Evolutionary conservation across 2,797 vertebrate genomes (phyloP).

Genomic region (Aplochiton taeniatus): DNA sequence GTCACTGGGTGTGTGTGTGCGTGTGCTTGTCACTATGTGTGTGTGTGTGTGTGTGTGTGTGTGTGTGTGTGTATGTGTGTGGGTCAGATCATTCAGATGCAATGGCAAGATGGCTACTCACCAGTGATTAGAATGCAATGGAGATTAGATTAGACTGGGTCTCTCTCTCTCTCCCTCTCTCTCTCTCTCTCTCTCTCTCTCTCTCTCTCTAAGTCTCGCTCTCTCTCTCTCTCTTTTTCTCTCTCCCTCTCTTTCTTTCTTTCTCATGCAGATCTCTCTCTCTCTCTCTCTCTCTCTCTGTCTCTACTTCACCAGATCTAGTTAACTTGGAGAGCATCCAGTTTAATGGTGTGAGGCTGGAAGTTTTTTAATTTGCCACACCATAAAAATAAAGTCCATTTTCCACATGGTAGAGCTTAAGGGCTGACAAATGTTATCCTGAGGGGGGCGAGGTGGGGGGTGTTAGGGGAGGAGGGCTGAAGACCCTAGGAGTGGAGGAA

Average conservation of each 20-base stretch:
- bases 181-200: neutral
- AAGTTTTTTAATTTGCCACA: slow-evolving; percentile 70
- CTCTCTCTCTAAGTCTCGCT: slow-evolving; percentile 7
- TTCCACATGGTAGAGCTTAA: slow-evolving; percentile 64
- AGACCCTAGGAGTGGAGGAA: slow-evolving; percentile 21
- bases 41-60: neutral
- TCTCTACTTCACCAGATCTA: slow-evolving; percentile 26
- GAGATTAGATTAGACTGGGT: too few relatives aligned
- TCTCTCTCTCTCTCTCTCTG: slow-evolving; percentile 13
- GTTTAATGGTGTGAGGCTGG: slow-evolving; percentile 59
- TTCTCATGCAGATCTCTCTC: slow-evolving; percentile 6
- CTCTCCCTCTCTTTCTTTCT: slow-evolving; percentile 12
- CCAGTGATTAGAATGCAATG: too few relatives aligned
- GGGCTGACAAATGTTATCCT: slow-evolving; percentile 45
- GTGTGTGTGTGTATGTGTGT: slow-evolving; percentile 6
- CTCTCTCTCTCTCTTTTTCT: slow-evolving; percentile 1
- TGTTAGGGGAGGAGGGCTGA: slow-evolving; percentile 19
- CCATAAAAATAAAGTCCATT: slow-evolving; percentile 73
- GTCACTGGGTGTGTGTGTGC: neutral
- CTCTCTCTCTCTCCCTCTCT: neutral
- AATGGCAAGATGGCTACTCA: too few relatives aligned
- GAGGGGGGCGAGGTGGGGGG: slow-evolving; percentile 35
- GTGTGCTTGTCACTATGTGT: neutral
- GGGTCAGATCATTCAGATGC: neutral
- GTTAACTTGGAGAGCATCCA: slow-evolving; percentile 51